Evolutionary conservation across 2,888 invertebrate species (phyloP).

Genomic region (Xylota sylvarum): DNA sequence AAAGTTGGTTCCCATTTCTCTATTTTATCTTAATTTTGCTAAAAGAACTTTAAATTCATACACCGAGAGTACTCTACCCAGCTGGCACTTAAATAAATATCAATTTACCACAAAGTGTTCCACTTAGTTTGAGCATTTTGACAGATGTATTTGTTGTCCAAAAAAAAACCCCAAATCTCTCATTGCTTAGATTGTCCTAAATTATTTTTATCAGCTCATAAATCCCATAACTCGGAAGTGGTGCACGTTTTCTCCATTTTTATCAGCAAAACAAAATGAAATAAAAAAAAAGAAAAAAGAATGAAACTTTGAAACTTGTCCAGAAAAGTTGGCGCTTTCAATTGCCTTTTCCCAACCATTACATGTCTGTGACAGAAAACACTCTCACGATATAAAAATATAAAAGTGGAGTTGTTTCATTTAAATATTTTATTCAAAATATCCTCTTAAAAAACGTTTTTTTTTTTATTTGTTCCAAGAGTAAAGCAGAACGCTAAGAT

Average conservation of each 20-base stretch:
- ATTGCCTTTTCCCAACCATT: slow-evolving; percentile 10
- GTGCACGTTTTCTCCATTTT: slow-evolving; percentile 19
- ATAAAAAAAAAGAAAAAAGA: neutral
- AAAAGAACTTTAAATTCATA: too few species aligned
- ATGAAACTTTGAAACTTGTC: slow-evolving; percentile 17
- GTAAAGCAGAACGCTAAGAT: neutral
- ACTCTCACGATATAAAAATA: slow-evolving; percentile 6
- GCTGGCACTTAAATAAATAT: neutral
- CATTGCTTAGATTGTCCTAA: slow-evolving; percentile 1
- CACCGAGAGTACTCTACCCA: neutral
- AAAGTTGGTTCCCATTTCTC: too few species aligned
- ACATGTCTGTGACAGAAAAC: neutral
- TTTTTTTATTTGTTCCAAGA: too few species aligned
- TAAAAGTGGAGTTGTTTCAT: slow-evolving; percentile 10
- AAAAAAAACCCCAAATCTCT: neutral
- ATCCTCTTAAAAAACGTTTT: slow-evolving; percentile 10
- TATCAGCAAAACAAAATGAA: slow-evolving; percentile 18
- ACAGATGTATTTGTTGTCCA: neutral
- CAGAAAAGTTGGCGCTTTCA: slow-evolving; percentile 6
- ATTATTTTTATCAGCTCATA: slow-evolving; percentile 18
- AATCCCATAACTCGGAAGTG: slow-evolving; percentile 1
- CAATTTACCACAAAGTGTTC: neutral
- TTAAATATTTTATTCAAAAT: slow-evolving; percentile 20
- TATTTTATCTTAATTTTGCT: too few species aligned
- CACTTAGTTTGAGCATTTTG: neutral